phyloP scores from a whole-genome alignment of 2,113 vertebrate genomes.

The Thermophis baileyi region DNA sequence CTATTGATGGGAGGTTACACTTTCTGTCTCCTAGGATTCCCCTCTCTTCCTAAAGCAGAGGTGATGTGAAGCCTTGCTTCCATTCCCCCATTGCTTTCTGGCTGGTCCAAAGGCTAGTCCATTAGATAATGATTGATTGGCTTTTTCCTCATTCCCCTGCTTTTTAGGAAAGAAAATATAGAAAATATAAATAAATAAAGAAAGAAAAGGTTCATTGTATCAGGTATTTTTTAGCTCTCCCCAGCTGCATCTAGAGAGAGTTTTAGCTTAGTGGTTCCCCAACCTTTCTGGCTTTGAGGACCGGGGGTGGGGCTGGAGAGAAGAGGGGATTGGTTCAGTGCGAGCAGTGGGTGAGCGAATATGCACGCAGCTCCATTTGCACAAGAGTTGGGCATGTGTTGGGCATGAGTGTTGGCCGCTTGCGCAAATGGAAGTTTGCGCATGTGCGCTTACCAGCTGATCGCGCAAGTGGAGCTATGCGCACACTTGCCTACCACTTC shows the following conservation, averaged over 20 bases:
- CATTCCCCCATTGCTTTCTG: background rate
- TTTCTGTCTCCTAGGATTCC: background rate
- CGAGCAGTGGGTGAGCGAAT: too few species aligned
- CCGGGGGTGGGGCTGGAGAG: too few species aligned
- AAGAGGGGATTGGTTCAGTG: background rate
- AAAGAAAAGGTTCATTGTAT: background rate
- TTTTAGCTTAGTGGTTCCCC: background rate
- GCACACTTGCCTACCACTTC: background rate
- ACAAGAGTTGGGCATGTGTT: background rate
- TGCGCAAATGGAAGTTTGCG: background rate
- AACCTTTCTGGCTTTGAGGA: background rate
- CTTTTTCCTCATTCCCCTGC: background rate
- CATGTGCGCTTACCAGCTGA: background rate
- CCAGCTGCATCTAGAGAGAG: background rate
- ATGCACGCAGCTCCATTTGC: background rate
- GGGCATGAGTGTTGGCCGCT: background rate
- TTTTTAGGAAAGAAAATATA: background rate
- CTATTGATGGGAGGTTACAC: background rate
- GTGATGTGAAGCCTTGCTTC: background rate
- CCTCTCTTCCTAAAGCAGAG: background rate
- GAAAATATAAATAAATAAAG: background rate
- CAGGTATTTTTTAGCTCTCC: background rate
- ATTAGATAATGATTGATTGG: background rate
- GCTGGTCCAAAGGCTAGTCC: background rate
- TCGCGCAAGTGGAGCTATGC: accelerated